Conservation (phyloP, 92 coral and sea anemone genomes). For the Phenganax marumi region DNA sequence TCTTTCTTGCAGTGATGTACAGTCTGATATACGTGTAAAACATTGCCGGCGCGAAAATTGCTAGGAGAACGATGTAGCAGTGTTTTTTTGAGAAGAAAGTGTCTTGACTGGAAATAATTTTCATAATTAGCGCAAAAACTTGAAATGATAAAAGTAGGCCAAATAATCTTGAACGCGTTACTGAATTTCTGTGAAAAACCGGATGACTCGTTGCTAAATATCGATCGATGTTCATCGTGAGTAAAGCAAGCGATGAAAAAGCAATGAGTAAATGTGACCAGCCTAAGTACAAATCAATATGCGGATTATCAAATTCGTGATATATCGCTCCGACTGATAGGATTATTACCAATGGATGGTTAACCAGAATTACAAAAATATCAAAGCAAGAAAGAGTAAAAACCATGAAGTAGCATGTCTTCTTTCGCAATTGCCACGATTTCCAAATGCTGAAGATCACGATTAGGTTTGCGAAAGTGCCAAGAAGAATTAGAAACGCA, state of each 20-base stretch:
- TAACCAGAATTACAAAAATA: too few species aligned
- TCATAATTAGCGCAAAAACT: not conserved
- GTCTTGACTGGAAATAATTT: not conserved
- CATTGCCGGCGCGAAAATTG: not conserved
- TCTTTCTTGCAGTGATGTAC: not conserved
- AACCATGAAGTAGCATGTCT: too few species aligned
- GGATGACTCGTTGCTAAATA: not conserved
- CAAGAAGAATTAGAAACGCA: not conserved
- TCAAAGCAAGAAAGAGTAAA: too few species aligned
- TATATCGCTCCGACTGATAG: not conserved
- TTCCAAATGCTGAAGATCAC: too few species aligned
- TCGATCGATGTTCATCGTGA: not conserved
- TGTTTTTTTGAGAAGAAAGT: not conserved
- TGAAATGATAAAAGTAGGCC: not conserved
- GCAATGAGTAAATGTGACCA: not conserved
- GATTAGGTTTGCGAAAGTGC: not conserved
- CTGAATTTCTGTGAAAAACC: not conserved
- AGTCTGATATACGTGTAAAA: not conserved
- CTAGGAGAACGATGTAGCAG: not conserved
- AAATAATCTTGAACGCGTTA: not conserved
- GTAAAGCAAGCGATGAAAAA: not conserved
- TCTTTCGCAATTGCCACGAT: too few species aligned
- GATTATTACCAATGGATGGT: too few species aligned
- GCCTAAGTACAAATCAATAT: not conserved
- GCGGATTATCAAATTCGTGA: not conserved